These are phyloP conservation scores for Ennomos fuscantarius DNA, from an alignment of 2,888 invertebrate genomes.

Conservation along the genomic window DNA sequence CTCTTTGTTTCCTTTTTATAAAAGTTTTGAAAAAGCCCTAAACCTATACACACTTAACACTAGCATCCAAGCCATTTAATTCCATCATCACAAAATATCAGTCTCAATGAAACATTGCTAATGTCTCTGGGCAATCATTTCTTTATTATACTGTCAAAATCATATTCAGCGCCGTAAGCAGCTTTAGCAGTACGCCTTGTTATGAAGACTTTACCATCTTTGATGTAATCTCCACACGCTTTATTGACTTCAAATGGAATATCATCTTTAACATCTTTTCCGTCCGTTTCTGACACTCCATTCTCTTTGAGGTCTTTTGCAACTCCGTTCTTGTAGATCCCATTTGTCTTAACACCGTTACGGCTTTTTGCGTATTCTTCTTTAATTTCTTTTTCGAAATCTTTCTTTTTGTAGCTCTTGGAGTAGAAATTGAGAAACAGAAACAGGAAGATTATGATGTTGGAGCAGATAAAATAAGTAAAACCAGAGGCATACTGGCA, in stretches of 20 bases:
- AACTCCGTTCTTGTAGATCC: conserved; percentile 47
- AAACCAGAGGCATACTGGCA: conserved; percentile 86
- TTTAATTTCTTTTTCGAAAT: conserved; percentile 54
- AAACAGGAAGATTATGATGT: conserved; percentile 86
- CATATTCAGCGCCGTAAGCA: conserved; percentile 60
- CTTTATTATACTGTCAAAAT: conserved; percentile 71
- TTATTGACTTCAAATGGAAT: conserved; percentile 63
- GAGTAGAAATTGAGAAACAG: conserved; percentile 88
- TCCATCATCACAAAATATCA: conserved; percentile 77
- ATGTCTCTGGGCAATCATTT: conserved; percentile 70
- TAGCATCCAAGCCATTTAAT: conserved; percentile 54
- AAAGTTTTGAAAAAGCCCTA: conserved; percentile 45
- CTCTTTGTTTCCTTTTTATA: conserved; percentile 42
- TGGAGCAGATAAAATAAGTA: conserved; percentile 81
- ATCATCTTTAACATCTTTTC: conserved; percentile 60
- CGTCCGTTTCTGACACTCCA: conserved; percentile 41
- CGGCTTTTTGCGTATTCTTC: conserved; percentile 50
- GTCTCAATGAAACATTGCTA: conserved; percentile 69
- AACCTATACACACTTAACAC: conserved; percentile 53
- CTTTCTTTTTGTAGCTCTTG: conserved; percentile 81
- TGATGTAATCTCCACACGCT: conserved; percentile 67
- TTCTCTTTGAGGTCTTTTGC: conserved; percentile 49
- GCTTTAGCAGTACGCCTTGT: conserved; percentile 70
- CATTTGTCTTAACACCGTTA: conserved; percentile 52
- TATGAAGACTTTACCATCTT: conserved; percentile 66